A percentile compares a stretch with the other conserved stretches of the same genome.
These are phyloP conservation scores for Panagrolaimus sp. DNA, from an alignment of 1,140 invertebrate genomes.

Conservation along the genomic window DNA sequence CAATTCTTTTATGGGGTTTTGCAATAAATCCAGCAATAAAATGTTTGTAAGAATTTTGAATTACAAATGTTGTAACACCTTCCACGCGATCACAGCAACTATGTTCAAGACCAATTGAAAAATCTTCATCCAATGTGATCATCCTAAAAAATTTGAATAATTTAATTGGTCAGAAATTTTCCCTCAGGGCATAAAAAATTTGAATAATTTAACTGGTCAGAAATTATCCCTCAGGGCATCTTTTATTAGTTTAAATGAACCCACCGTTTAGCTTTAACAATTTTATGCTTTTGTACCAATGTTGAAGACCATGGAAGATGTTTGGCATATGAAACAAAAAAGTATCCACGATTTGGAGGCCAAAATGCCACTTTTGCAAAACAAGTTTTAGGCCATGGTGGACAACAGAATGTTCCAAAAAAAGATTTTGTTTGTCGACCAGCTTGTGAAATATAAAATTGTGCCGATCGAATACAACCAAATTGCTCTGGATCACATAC, in stretches of 20 bases:
- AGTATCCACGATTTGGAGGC: constrained; percentile 9
- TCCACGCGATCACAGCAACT: constrained; percentile 4
- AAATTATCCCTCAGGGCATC: no score
- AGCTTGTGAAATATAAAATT: background rate
- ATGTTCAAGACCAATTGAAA: constrained; percentile 11
- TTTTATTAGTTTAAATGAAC: background rate
- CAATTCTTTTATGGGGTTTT: background rate
- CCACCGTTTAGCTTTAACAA: background rate
- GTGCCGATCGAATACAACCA: background rate
- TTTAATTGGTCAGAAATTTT: no score
- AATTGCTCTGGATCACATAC: constrained; percentile 2
- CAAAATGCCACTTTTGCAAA: constrained; percentile 3
- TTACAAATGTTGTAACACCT: background rate
- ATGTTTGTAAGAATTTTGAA: background rate
- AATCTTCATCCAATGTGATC: background rate
- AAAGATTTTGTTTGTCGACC: background rate
- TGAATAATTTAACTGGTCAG: no score
- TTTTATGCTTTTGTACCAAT: constrained; percentile 13
- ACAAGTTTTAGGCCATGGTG: constrained; percentile 2
- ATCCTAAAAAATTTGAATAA: background rate
- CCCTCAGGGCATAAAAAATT: no score
- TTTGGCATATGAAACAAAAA: constrained; percentile 8
- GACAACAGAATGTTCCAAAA: constrained; percentile 6
- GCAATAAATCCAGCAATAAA: constrained; percentile 8
- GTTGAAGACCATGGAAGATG: background rate